A percentile compares a stretch with the other conserved stretches of the same genome.
These are phyloP conservation scores for Pararge aegeria DNA, from an alignment of 1,140 invertebrate genomes.

Conservation along the genomic window DNA sequence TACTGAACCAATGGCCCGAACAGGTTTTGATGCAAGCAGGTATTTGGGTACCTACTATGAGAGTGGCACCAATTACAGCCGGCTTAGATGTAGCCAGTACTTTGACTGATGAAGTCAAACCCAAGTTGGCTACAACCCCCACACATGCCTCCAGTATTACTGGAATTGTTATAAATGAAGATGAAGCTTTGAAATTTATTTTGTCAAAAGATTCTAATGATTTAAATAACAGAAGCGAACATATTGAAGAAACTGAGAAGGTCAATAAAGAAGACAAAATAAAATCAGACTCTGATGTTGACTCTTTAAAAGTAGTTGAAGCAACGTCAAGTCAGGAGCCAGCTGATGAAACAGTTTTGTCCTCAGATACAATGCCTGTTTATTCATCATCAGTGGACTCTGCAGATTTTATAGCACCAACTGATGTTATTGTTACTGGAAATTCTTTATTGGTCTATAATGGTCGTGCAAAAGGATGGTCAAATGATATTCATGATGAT, in stretches of 20 bases:
- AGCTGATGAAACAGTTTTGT: not conserved
- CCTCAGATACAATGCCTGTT: slow-evolving; percentile 31
- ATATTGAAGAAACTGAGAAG: slow-evolving; percentile 28
- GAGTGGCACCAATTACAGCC: slow-evolving; percentile 83
- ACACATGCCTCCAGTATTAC: slow-evolving; percentile 64
- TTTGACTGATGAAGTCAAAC: slow-evolving; percentile 76
- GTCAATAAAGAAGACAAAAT: slow-evolving; percentile 9
- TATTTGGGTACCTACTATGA: slow-evolving; percentile 89
- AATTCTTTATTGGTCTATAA: slow-evolving; percentile 80
- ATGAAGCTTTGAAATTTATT: slow-evolving; percentile 85
- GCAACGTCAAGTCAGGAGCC: slow-evolving; percentile 49
- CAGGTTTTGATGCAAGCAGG: slow-evolving; percentile 92
- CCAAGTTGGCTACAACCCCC: slow-evolving; percentile 68
- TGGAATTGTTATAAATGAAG: slow-evolving; percentile 80
- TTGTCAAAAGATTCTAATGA: slow-evolving; percentile 72
- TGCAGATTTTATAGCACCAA: slow-evolving; percentile 51
- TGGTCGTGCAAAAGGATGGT: slow-evolving; percentile 83
- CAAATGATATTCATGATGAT: slow-evolving; percentile 81
- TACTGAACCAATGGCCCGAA: slow-evolving; percentile 94
- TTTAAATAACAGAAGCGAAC: slow-evolving; percentile 29
- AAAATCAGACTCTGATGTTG: slow-evolving; percentile 8
- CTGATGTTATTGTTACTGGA: slow-evolving; percentile 73
- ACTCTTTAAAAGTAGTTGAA: slow-evolving; percentile 41
- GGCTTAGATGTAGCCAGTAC: slow-evolving; percentile 88
- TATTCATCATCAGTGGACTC: slow-evolving; percentile 58